phyloP scores from a whole-genome alignment of 1,140 invertebrate species.

The Acromyrmex heyeri region DNA sequence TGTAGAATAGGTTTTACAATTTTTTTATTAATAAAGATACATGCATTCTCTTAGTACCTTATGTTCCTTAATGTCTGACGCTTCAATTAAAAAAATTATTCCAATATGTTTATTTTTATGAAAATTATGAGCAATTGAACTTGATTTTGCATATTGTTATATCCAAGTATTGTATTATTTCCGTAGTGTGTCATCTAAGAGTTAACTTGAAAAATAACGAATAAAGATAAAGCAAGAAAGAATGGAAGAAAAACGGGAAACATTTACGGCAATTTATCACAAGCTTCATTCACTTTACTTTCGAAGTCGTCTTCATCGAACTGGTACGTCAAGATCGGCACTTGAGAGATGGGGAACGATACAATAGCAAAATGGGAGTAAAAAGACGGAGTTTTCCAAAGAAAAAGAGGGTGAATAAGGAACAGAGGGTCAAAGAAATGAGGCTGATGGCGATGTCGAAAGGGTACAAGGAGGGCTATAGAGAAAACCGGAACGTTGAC shows the following conservation, averaged over 20 bases:
- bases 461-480: background rate
- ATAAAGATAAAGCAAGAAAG: background rate
- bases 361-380: background rate
- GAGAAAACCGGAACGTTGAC: conserved; percentile 3
- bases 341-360: conserved; percentile 21
- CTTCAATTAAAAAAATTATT: no score
- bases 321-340: background rate
- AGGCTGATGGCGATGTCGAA: background rate
- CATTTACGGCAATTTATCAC: conserved; percentile 28
- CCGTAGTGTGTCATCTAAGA: no score
- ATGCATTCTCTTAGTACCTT: no score
- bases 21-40: no score
- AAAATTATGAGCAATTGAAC: no score
- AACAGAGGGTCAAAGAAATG: conserved; percentile 32
- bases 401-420: background rate
- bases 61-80: no score
- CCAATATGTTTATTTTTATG: no score
- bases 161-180: no score
- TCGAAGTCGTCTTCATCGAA: conserved; percentile 23
- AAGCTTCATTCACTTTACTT: conserved; percentile 17
- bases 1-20: no score
- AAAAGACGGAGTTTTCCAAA: background rate
- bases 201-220: background rate
- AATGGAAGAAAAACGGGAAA: background rate
- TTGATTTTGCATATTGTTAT: no score